Evolutionary conservation across 2,113 vertebrate species (phyloP).

Genomic region (Salvator merianae): DNA sequence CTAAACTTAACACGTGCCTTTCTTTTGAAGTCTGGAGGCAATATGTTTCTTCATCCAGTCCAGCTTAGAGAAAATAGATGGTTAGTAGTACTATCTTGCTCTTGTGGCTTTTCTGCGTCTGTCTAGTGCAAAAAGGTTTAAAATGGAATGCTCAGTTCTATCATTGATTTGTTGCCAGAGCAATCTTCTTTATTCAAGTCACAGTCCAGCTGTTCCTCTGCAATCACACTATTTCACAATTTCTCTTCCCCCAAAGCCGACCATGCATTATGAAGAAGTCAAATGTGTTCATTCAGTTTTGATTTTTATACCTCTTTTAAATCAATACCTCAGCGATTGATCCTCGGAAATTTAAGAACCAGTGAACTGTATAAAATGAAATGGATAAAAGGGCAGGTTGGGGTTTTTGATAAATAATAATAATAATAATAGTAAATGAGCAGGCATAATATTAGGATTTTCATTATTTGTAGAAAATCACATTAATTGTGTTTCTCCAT

Average conservation of each 20-base stretch:
- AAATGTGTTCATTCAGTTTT: conserved; percentile 68
- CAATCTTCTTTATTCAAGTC: conserved; percentile 73
- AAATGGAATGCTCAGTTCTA: conserved; percentile 55
- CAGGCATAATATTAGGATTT: conserved; percentile 41
- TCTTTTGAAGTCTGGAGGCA: conserved; percentile 31
- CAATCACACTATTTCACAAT: conserved; percentile 64
- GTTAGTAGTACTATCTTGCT: conserved; percentile 60
- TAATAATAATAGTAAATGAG: conserved; percentile 37
- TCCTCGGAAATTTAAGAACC: conserved; percentile 61
- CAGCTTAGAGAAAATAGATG: conserved; percentile 58
- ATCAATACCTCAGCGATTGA: conserved; percentile 68
- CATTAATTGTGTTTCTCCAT: conserved; percentile 13
- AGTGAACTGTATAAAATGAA: conserved; percentile 51
- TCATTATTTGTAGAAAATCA: conserved; percentile 45
- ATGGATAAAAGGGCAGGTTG: conserved; percentile 40
- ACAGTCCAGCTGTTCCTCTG: conserved; percentile 66
- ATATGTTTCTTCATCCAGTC: conserved; percentile 37
- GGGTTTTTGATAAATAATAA: conserved; percentile 39
- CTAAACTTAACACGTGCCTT: conserved; percentile 45
- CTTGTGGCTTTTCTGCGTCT: conserved; percentile 60
- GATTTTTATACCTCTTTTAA: conserved; percentile 67
- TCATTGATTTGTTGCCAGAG: conserved; percentile 69
- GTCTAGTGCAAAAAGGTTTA: conserved; percentile 63
- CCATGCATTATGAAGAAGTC: conserved; percentile 69
- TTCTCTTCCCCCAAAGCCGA: conserved; percentile 67